Evolutionary conservation across 2,888 invertebrate species (phyloP).

Genomic region (Branchellion lobata): DNA sequence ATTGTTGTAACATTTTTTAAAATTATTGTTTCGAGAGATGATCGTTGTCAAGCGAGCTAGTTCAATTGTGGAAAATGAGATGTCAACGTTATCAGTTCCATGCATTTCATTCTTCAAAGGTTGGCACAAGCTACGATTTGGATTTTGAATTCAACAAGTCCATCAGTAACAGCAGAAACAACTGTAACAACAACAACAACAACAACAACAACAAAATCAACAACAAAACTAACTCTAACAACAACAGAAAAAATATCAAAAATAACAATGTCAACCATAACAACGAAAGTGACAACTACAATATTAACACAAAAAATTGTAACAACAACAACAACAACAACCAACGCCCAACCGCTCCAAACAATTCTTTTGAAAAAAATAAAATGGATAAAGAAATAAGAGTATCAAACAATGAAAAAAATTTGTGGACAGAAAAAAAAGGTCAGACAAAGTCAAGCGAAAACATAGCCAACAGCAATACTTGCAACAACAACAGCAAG

Average conservation of each 20-base stretch:
- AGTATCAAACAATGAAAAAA: too few relatives aligned
- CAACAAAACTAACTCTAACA: neutral
- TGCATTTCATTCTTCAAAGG: too few relatives aligned
- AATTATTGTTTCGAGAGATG: too few relatives aligned
- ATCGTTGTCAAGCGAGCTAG: too few relatives aligned
- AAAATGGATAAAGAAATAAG: too few relatives aligned
- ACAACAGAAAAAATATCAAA: neutral
- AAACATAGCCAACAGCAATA: too few relatives aligned
- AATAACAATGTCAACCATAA: neutral
- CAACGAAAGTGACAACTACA: neutral
- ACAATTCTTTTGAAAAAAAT: too few relatives aligned
- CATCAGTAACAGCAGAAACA: neutral
- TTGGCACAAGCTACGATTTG: neutral
- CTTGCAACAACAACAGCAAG: neutral
- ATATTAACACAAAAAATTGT: neutral
- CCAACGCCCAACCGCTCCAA: too few relatives aligned
- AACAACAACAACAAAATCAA: neutral
- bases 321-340: neutral
- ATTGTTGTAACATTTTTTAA: neutral
- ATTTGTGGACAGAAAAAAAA: too few relatives aligned
- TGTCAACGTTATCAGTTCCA: too few relatives aligned
- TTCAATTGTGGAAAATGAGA: neutral
- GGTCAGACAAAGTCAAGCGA: too few relatives aligned
- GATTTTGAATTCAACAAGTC: neutral
- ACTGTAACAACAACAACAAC: conserved; percentile 16